Evolutionary conservation across 2,113 vertebrate species (phyloP).

Genomic region (Xyliphius kryptos): DNA sequence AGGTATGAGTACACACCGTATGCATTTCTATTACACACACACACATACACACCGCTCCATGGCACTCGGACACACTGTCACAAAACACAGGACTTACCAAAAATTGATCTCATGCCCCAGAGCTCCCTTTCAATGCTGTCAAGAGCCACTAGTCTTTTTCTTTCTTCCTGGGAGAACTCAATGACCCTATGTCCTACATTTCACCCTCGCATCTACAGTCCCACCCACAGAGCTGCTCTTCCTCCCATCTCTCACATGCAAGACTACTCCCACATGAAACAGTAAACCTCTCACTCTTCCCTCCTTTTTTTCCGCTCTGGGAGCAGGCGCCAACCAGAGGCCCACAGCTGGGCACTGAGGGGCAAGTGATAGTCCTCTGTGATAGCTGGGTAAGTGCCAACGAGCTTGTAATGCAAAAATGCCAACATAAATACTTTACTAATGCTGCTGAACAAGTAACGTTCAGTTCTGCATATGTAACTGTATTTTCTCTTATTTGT

Average conservation of each 20-base stretch:
- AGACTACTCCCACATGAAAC: constrained; percentile 22
- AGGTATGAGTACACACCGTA: constrained; percentile 27
- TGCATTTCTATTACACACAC: constrained; percentile 38
- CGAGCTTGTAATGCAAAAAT: constrained; percentile 53
- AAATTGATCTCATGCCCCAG: constrained; percentile 7
- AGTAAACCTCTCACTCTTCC: constrained; percentile 47
- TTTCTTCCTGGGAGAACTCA: constrained; percentile 38
- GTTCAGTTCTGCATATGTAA: too few relatives aligned
- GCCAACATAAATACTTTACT: too few relatives aligned
- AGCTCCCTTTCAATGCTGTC: constrained; percentile 35
- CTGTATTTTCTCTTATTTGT: too few relatives aligned
- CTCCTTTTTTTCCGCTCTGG: constrained; percentile 19
- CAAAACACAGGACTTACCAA: constrained; percentile 23
- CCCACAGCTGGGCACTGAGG: constrained; percentile 47
- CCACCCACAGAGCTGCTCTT: constrained; percentile 48
- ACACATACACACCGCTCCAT: constrained; percentile 7
- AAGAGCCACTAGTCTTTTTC: constrained; percentile 17
- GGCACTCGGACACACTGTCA: too few relatives aligned
- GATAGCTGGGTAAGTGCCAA: constrained; percentile 57
- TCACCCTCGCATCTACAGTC: constrained; percentile 53
- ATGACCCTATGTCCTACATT: constrained; percentile 49
- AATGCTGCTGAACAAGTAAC: too few relatives aligned
- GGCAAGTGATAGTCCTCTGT: constrained; percentile 30
- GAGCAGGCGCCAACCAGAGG: constrained; percentile 49
- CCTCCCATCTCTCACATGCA: constrained; percentile 22